Base-by-base conservation (phyloP, 2,888 invertebrate genomes). In the Lottia scabra region DNA sequence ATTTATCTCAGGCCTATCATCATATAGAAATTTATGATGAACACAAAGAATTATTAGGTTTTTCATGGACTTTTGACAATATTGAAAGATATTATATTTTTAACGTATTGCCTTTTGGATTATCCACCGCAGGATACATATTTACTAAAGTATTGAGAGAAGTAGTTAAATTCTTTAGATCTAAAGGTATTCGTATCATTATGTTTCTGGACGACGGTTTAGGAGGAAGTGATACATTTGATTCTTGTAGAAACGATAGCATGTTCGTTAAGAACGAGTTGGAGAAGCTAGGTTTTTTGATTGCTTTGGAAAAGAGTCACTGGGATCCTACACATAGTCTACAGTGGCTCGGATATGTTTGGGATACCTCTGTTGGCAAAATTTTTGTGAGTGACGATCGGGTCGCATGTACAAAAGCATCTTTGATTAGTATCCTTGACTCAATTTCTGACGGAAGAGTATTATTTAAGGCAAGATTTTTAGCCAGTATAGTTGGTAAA, bases 171-270 rank as follows among this genome's bases (percentile, higher is more conserved):
- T 26, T 65, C 12, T 63, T 48, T 19, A 43, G 67, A 27, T 19
- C 48, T 26, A 15, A 67, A n/a, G 72, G 68, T 23, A 19, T 56
- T 6, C 63, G 45, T 19, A 30, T 72, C 15, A 68, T 72, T 38
- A 44, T 72, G 63, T 72, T 72, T 72, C 38, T 72, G 13, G 72
- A 72, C 27, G 72, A 72, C 19, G 72, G 72, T 15, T 38, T 72
- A 8, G 72, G 72, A 8, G 72, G 72, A 3, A 30, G 43, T 16
- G 16, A 12, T 13, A 45, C 44, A 19, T 46, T 12, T 6, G 12
- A 12, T 48, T 12, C 8, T 1, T 48, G 8, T 48, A 15, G 5
- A 48, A 6, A 48, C 6, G 12, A 6, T 19, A 19, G n/a, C 16
- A 6, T 6, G 16, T 15, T 48, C 13, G 46, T 2, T 15, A 46